phyloP scores from a whole-genome alignment of 2,113 vertebrate species.

The Vicugna pacos region DNA sequence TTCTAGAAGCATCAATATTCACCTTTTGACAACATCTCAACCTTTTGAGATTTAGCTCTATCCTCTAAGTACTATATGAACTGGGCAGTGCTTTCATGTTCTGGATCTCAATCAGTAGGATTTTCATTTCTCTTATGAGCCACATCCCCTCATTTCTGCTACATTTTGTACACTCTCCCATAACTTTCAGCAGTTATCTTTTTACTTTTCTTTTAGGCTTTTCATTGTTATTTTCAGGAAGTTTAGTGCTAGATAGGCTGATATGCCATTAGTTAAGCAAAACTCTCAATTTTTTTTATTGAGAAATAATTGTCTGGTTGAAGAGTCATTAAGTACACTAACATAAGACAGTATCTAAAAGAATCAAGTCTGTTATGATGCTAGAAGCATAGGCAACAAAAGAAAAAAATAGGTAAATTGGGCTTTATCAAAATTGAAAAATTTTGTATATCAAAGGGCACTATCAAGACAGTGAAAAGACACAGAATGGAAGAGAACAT shows the following conservation, averaged over 20 bases:
- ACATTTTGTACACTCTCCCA: not conserved
- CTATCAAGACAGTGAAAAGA: too few species aligned
- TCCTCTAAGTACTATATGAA: not conserved
- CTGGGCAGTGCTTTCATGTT: not conserved
- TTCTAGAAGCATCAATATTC: not conserved
- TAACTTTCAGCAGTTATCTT: not conserved
- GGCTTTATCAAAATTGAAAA: not conserved
- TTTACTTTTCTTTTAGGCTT: not conserved
- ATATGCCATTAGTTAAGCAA: not conserved
- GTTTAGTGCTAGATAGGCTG: not conserved
- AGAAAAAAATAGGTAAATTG: not conserved
- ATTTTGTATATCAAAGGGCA: too few species aligned
- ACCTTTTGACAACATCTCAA: not conserved
- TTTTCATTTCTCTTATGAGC: not conserved
- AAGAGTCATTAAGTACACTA: not conserved
- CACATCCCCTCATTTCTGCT: not conserved
- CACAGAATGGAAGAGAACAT: too few species aligned
- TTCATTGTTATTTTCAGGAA: not conserved
- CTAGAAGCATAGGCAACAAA: not conserved
- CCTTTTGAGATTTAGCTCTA: not conserved
- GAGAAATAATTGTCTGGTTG: not conserved
- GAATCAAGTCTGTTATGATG: not conserved
- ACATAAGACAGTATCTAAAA: not conserved
- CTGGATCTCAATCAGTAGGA: not conserved
- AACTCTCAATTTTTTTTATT: not conserved